phyloP scores from a whole-genome alignment of 2,797 vertebrate genomes.

The Semaprochilodus insignis region DNA sequence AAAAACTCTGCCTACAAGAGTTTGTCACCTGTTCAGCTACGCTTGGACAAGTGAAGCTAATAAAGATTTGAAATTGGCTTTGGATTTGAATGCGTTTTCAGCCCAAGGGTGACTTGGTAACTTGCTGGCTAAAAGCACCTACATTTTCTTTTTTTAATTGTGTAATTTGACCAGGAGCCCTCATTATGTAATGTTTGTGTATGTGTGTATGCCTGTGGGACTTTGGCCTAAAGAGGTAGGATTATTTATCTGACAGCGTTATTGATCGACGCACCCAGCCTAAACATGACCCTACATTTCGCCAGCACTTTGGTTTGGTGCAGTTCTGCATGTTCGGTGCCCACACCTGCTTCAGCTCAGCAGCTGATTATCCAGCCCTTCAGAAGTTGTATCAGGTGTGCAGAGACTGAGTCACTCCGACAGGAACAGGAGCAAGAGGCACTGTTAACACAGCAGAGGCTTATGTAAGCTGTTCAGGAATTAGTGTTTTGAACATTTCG shows the following conservation, averaged over 20 bases:
- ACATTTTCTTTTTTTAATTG: too few relatives aligned
- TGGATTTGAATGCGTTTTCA: too few relatives aligned
- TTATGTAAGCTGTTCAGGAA: not conserved
- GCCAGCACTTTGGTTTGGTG: not conserved
- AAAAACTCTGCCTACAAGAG: too few relatives aligned
- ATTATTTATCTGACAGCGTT: not conserved
- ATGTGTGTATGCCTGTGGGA: not conserved
- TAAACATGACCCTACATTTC: not conserved
- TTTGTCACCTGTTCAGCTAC: too few relatives aligned
- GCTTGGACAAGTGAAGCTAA: too few relatives aligned
- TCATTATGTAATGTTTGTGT: not conserved
- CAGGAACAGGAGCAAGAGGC: not conserved
- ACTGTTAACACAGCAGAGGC: not conserved
- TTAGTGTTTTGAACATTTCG: not conserved
- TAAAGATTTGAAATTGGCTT: too few relatives aligned
- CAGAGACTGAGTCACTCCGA: not conserved
- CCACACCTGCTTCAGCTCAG: not conserved
- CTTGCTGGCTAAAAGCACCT: too few relatives aligned
- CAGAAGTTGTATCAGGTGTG: slow-evolving; percentile 1
- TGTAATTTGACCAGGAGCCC: not conserved
- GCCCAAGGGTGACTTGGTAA: too few relatives aligned
- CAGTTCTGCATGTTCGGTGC: not conserved
- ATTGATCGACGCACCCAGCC: not conserved
- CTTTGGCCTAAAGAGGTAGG: not conserved
- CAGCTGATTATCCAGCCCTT: not conserved